A percentile compares a stretch with the other conserved stretches of the same genome.
Conservation (phyloP, 2,797 vertebrate genomes). For the Parambassis ranga region DNA sequence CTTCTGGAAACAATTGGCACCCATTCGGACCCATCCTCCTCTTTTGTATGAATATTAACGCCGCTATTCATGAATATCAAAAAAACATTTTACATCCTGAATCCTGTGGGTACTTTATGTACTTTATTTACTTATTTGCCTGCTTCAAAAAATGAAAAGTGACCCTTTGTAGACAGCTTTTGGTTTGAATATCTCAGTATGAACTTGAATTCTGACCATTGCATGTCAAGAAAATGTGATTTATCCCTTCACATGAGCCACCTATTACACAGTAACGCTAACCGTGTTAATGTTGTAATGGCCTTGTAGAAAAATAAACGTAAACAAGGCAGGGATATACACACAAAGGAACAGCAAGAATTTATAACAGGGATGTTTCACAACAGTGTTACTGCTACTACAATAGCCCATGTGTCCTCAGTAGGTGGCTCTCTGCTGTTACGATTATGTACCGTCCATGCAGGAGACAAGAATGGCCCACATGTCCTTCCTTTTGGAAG, state of each 20-base stretch:
- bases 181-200: not conserved
- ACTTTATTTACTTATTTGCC: not conserved
- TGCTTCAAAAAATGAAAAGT: not conserved
- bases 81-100: slow-evolving; percentile 12
- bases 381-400: slow-evolving; percentile 16
- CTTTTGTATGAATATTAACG: slow-evolving; percentile 26
- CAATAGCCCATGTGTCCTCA: slow-evolving; percentile 19
- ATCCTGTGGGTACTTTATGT: not conserved
- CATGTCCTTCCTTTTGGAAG: slow-evolving; percentile 39
- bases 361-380: slow-evolving; percentile 4
- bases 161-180: not conserved
- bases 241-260: not conserved
- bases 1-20: slow-evolving; percentile 27
- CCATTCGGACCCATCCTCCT: not conserved
- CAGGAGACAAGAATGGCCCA: slow-evolving; percentile 29
- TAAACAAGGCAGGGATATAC: not conserved
- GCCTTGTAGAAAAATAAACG: not conserved
- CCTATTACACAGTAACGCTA: not conserved
- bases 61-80: slow-evolving; percentile 27
- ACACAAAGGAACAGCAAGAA: not conserved
- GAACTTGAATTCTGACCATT: not conserved
- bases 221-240: not conserved
- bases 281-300: not conserved
- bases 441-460: slow-evolving; percentile 13
- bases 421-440: slow-evolving; percentile 31